Percentiles rank a stretch among this genome's conserved stretches.
phyloP scores from a whole-genome alignment of 2,797 vertebrate genomes.

The Betta splendens region DNA sequence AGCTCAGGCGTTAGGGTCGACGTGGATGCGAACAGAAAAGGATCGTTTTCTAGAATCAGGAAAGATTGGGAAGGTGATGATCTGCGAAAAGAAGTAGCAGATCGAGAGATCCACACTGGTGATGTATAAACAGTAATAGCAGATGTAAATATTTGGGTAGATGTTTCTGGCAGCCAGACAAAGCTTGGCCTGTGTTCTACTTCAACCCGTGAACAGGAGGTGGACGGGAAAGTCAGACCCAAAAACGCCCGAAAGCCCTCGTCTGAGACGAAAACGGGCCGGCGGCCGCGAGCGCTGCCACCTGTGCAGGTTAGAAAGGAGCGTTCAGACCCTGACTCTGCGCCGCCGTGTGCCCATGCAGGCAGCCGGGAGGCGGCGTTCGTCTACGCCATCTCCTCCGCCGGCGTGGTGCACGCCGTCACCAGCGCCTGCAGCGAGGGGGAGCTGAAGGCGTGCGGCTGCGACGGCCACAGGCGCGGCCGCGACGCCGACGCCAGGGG shows the following conservation, averaged over 20 bases:
- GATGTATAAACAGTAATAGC: constrained; percentile 95
- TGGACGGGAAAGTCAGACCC: constrained; percentile 73
- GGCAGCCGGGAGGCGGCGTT: constrained; percentile 98
- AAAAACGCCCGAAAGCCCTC: constrained; percentile 77
- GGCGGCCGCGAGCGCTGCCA: constrained; percentile 74
- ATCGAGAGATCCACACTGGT: constrained; percentile 82
- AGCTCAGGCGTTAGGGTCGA: constrained; percentile 70
- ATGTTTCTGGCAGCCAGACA: constrained; percentile 87
- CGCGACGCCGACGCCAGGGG: constrained; percentile 86
- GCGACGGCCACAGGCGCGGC: constrained; percentile 89
- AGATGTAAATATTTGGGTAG: constrained; percentile 98
- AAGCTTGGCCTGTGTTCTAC: constrained; percentile 81
- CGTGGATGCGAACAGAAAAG: constrained; percentile 54
- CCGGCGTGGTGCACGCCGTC: constrained; percentile 95
- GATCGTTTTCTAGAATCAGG: constrained; percentile 53
- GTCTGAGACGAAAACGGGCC: constrained; percentile 77
- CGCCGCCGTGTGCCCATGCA: constrained; percentile 69
- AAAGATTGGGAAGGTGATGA: constrained; percentile 76
- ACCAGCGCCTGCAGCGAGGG: constrained; percentile 96
- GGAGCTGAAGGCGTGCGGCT: constrained; percentile 92
- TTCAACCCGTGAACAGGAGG: constrained; percentile 77
- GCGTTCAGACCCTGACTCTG: no score
- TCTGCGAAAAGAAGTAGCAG: constrained; percentile 84
- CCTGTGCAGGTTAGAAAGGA: constrained; percentile 76
- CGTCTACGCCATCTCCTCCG: constrained; percentile 96